Evolutionary conservation across 2,797 vertebrate species (phyloP), one percentile per base, ranked within the genome.

Genomic region (Platyrinchus mystaceus): DNA sequence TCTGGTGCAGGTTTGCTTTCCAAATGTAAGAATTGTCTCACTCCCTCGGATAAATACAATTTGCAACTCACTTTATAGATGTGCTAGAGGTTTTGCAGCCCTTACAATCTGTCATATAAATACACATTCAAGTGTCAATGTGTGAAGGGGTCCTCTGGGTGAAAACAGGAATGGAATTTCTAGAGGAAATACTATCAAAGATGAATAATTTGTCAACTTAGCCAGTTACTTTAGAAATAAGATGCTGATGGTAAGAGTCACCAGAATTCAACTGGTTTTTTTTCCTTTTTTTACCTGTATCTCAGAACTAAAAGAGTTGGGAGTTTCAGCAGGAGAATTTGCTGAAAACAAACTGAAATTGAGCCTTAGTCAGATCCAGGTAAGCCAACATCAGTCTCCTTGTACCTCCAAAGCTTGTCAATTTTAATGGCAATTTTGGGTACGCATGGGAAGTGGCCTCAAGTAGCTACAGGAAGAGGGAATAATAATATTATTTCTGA

Each of bases 61-160:
- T 90, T 95, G 66, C 66, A 84, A 58, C 70, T 84, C 70, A 56
- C 66, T 94, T 56, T 67, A 70, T 9, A 49, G 76, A 84, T 46
- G 47, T 83, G 69, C 59, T 64, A 64, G 70, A 92, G 64, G 47
- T 84, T 95, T 88, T 67, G 36, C 90, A 89, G 80, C 59, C 71
- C 87, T 90, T 79, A 73, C 55, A 80, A 41, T 74, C 87, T 93
- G 94, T 87, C 90, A 87, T 8, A 62, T 60, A 92, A 96, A 96
- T 91, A 82, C 76, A 58, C 68, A 70, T 32, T 41, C 78, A 89
- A 92, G 95, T 82, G 83, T 79, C 95, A 95, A n/a, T 1, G 52
- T 89, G 84, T 83, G 84, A 94, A 94, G 47, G 41, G 79, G n/a
- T 91, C 43, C 46, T 52, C 62, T 90, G 82, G 87, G 74, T 93